Evolutionary conservation across 2,888 invertebrate genomes (phyloP).

Genomic region (Eurytoma californica): DNA sequence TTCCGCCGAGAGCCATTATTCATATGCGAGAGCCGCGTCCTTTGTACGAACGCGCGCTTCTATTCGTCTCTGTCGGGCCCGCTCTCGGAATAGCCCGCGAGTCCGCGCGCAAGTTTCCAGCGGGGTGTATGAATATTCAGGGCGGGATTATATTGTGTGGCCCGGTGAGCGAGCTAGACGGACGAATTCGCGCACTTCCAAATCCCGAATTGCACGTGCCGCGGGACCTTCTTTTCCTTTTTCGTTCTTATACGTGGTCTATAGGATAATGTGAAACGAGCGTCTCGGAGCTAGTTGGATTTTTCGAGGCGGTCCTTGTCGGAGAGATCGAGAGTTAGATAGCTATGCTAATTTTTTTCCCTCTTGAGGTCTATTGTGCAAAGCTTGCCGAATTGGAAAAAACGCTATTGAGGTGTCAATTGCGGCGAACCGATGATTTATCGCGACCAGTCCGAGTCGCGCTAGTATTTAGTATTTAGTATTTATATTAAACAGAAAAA

Average conservation of each 20-base stretch:
- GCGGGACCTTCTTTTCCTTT: neutral
- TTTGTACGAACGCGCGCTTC: neutral
- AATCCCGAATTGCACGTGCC: neutral
- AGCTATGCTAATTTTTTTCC: constrained; percentile 4
- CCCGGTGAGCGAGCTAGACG: neutral
- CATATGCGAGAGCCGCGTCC: constrained; percentile 3
- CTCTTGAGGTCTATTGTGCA: neutral
- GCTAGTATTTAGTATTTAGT: no score
- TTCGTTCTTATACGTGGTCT: neutral
- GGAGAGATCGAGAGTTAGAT: constrained; percentile 19
- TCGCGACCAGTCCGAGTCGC: no score
- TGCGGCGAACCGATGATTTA: no score
- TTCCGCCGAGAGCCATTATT: constrained; percentile 51
- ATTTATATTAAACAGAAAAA: no score
- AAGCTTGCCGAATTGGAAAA: neutral
- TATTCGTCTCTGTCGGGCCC: neutral
- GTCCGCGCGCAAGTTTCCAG: no score
- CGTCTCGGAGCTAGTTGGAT: neutral
- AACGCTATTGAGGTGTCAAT: neutral
- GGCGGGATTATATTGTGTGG: neutral
- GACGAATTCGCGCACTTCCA: no score
- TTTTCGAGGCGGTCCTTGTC: constrained; percentile 20
- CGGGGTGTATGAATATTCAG: neutral
- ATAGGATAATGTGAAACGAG: neutral
- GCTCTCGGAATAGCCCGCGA: no score